Base-by-base conservation (phyloP, 92 coral and sea anemone species). In the Plumapathes pennacea region DNA sequence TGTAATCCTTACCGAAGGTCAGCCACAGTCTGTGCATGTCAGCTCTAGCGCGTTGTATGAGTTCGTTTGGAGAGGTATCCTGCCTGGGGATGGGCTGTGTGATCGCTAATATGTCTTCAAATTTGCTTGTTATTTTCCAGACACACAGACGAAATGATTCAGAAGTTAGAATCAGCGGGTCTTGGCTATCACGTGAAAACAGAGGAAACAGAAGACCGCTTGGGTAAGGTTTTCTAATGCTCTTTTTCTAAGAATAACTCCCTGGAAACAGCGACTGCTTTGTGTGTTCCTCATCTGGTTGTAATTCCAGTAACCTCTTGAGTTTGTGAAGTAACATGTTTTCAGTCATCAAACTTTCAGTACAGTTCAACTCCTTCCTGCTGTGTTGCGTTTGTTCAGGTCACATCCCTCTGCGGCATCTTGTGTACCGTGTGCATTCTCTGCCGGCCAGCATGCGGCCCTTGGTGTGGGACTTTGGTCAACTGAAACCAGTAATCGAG, bases 401-500 rank as follows among this genome's bases (percentile, higher is more conserved):
- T 0, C 71, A 73, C 23, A 76, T 89, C 6, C 97, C 97, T 26
- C 53, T 88, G 13, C 96, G 96, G 25, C 96, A 88, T 34, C 81
- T 88, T 19, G 96, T 88, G 18, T 88, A 88, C 54, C 90, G 96
- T 26, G 96, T 88, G 25, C 96, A 88, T 44, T 77, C 90, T 22
- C 77, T 88, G 17, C 97, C 97, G 37, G 97, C 60, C 50, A 89
- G 97, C 33, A 89, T 89, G 88, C 59, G 91, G 15, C 89, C 91
- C 7, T 57, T 84, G 25, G 81, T 89, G 9, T 89, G 97, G 97
- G 97, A 89, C 50, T 89, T 89, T 43, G 97, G 97, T 51, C 90
- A 82, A 52, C 77, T 89, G 32, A 85, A 64, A n/a, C 85, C 84
- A 20, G 70, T 80, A 41, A 75, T 78, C 7, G 97, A 89, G 60